These are phyloP conservation scores for Myathropa florea DNA, from an alignment of 2,888 invertebrate species.

Conservation along the genomic window DNA sequence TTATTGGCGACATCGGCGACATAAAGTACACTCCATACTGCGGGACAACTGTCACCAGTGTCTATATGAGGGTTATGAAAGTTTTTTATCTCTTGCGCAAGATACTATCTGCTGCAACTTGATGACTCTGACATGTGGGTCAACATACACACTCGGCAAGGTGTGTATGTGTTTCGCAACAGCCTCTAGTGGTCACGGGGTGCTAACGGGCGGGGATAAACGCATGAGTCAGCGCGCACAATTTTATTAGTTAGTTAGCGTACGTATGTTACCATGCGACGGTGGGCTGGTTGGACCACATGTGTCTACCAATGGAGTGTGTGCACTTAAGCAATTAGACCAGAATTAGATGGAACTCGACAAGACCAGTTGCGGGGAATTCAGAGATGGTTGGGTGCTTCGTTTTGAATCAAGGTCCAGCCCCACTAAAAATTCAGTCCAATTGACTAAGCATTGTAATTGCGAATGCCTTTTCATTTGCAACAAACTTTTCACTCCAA, in stretches of 20 bases:
- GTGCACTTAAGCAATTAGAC: neutral
- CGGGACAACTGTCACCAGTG: neutral
- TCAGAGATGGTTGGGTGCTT: no score
- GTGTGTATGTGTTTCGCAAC: neutral
- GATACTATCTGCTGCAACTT: neutral
- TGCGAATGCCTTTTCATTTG: no score
- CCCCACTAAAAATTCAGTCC: no score
- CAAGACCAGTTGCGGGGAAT: neutral
- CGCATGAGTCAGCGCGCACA: neutral
- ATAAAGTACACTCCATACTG: neutral
- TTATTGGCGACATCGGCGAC: neutral
- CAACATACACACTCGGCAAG: neutral
- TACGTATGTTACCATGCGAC: neutral
- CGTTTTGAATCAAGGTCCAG: no score
- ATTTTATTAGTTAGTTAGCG: neutral
- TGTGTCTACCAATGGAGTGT: neutral
- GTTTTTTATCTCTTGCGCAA: neutral
- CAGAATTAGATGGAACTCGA: neutral
- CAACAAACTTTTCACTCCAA: no score
- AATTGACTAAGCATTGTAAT: no score
- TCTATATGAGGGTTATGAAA: neutral
- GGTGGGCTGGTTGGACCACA: neutral
- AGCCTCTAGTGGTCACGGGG: neutral
- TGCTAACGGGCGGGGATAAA: neutral
- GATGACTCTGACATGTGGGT: neutral